phyloP scores from a whole-genome alignment of 1,140 invertebrate species.

The Metaphire vulgaris region DNA sequence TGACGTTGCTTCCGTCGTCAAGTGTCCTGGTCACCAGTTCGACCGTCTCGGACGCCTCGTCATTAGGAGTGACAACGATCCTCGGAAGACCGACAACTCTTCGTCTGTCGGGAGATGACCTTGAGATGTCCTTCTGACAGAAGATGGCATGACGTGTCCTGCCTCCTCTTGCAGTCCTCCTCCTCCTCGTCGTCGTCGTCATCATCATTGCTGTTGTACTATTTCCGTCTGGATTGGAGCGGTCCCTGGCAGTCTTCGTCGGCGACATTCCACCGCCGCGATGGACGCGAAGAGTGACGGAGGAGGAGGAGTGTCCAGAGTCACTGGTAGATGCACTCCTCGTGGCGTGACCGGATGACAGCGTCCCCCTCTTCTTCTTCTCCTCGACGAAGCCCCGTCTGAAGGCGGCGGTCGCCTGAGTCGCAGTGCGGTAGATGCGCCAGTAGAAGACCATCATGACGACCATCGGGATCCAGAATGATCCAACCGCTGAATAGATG shows the following conservation, averaged over 20 bases:
- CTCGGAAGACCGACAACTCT: neutral
- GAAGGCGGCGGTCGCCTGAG: conserved; percentile 63
- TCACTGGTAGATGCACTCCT: neutral
- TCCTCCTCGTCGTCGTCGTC: neutral
- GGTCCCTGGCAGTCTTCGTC: neutral
- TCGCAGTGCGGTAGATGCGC: conserved; percentile 83
- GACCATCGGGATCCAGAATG: conserved; percentile 88
- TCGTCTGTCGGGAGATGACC: too few species aligned
- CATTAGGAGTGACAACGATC: neutral
- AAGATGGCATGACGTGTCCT: too few species aligned
- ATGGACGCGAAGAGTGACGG: neutral
- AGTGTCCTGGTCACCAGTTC: neutral
- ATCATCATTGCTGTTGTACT: neutral
- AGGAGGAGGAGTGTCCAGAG: neutral
- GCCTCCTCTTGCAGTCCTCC: too few species aligned
- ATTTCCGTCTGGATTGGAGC: neutral
- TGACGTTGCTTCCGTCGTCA: neutral
- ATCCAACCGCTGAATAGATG: conserved; percentile 81
- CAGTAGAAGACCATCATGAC: conserved; percentile 94
- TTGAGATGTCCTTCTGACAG: too few species aligned
- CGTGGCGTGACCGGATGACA: neutral
- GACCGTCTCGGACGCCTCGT: neutral
- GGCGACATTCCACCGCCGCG: neutral
- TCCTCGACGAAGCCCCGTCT: conserved; percentile 55
- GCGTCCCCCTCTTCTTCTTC: conserved; percentile 16